phyloP scores from a whole-genome alignment of 1,140 invertebrate genomes.

The Euura lappo region DNA sequence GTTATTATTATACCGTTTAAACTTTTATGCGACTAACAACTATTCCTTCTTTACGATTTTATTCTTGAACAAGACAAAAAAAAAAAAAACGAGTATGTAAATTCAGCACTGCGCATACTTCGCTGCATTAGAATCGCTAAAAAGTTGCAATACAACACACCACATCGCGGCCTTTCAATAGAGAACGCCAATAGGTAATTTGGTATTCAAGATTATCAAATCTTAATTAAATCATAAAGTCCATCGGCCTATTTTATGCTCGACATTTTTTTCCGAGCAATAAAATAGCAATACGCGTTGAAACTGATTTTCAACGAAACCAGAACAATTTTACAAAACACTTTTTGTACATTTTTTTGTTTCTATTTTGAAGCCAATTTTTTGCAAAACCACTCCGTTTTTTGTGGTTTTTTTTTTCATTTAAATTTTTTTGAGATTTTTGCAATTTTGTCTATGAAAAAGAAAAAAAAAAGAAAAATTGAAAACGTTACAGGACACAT shows the following conservation, averaged over 20 bases:
- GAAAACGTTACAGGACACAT: not conserved
- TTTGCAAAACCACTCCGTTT: not conserved
- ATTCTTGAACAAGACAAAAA: not conserved
- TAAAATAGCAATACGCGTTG: too few species aligned
- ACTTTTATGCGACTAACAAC: not conserved
- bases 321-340: too few species aligned
- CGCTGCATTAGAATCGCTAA: not conserved
- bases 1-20: not conserved
- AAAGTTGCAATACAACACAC: constrained; percentile 3
- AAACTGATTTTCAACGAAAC: too few species aligned
- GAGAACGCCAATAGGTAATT: not conserved
- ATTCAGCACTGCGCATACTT: not conserved
- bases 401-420: not conserved
- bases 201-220: not conserved
- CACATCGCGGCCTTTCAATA: constrained; percentile 4
- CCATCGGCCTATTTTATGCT: too few species aligned
- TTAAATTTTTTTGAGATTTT: not conserved
- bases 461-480: not conserved
- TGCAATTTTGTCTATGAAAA: too few species aligned
- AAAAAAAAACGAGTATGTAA: not conserved
- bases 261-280: too few species aligned
- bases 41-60: not conserved
- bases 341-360: too few species aligned
- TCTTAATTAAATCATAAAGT: too few species aligned
- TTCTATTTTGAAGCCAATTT: not conserved